Percentiles rank a stretch among this genome's conserved stretches.
Conservation (phyloP, 2,113 vertebrate species). For the Tyrannus savana region DNA sequence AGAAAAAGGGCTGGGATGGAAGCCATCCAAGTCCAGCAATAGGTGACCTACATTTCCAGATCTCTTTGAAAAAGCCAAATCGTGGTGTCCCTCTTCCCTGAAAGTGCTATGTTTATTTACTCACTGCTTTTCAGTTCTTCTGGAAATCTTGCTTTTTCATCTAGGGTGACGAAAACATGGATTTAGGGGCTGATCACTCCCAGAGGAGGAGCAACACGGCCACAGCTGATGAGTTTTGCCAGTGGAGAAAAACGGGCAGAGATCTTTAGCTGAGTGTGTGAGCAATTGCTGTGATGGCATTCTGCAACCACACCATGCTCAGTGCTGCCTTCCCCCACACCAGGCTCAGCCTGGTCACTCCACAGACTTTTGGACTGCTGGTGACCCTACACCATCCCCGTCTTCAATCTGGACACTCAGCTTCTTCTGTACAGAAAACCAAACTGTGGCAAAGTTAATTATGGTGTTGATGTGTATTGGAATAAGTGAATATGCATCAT, state of each 20-base stretch:
- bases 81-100: not conserved
- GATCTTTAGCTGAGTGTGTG: not conserved
- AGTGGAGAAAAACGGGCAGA: not conserved
- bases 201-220: not conserved
- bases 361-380: not conserved
- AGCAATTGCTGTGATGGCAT: not conserved
- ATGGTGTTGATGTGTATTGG: not conserved
- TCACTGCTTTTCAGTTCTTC: not conserved
- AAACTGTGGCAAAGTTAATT: not conserved
- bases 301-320: rapidly evolving
- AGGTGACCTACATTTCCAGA: not conserved
- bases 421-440: not conserved
- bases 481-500: not conserved
- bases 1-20: not conserved
- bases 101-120: not conserved
- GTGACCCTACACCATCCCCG: not conserved
- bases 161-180: not conserved
- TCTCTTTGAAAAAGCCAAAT: not conserved
- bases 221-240: not conserved
- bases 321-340: not conserved
- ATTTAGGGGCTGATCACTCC: not conserved
- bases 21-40: not conserved
- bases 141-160: not conserved
- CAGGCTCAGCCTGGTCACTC: not conserved
- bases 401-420: not conserved